Evolutionary conservation across 2,113 vertebrate species (phyloP), one percentile per base, ranked within the genome.

Genomic region (Scomber japonicus): DNA sequence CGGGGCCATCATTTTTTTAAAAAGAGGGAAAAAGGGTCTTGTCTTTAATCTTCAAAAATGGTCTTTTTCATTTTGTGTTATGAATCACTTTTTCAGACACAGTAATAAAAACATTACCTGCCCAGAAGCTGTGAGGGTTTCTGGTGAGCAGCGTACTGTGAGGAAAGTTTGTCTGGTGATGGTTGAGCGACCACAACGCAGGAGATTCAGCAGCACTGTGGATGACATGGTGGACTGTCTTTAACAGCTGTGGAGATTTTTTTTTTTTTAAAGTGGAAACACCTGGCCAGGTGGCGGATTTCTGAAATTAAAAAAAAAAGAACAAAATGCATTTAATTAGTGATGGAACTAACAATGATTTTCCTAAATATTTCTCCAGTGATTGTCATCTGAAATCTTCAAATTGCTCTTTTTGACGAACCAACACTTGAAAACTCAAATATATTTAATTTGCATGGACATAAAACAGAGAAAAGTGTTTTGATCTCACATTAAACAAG

Each of bases 141-240:
- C 80, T 1, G 60, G 0, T 0, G 68, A 50, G 5, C 63, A 31
- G 21, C 62, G 75, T 0, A 5, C 21, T 0, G 15, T 1, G 53
- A 81, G 67, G 80, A 82, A 10, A 44, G 68, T n/a, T 4, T 69
- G 74, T 12, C 77, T 74, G 45, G 17, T 0, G 17, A 72, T 0
- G 50, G 57, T 1, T 50, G 80, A 5, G 51, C 84, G 68, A 19
- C 69, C 24, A 14, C 83, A 75, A 3, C 85, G 86, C 45, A 90
- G 59, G 21, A 89, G 56, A 3, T 61, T 85, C 1, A 87, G 3
- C 59, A 92, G 74, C 46, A 60, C 68, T 2, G 84, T 1, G 5
- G 77, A 72, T 2, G 88, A 69, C 91, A 91, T 90, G 69, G 3
- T 71, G 48, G 72, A 55, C 16, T 14, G 48, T 64, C 44, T 51